Evolutionary conservation across 1,140 invertebrate genomes (phyloP).

Genomic region (Acromyrmex heyeri): DNA sequence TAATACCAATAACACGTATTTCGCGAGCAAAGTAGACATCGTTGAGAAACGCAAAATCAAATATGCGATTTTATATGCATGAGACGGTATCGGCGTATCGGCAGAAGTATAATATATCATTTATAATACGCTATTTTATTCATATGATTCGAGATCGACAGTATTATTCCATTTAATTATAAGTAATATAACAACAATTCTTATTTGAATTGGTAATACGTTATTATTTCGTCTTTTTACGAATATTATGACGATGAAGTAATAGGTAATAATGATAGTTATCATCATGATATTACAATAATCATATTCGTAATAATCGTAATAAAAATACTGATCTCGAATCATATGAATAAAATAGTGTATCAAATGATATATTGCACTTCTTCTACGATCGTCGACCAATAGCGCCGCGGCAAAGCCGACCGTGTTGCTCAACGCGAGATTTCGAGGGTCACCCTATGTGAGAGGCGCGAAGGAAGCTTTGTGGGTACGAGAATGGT

Average conservation of each 20-base stretch:
- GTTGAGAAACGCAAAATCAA: background rate
- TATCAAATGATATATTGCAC: conserved; percentile 4
- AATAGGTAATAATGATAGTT: background rate
- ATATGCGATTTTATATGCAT: conserved; percentile 11
- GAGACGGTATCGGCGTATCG: background rate
- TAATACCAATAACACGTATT: background rate
- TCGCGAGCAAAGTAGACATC: background rate
- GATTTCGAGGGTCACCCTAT: conserved; percentile 73
- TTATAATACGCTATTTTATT: too few relatives aligned
- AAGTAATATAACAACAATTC: background rate
- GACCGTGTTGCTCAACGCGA: conserved; percentile 34
- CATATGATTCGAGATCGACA: too few relatives aligned
- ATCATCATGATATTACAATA: conserved; percentile 12
- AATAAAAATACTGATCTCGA: background rate
- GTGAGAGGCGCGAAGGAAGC: conserved; percentile 59
- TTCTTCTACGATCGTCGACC: background rate
- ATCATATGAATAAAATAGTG: background rate
- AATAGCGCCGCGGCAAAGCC: background rate
- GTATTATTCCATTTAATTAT: background rate
- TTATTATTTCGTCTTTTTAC: background rate
- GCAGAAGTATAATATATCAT: too few relatives aligned
- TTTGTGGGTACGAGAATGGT: conserved; percentile 76
- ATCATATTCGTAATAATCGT: background rate
- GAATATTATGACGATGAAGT: background rate
- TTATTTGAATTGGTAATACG: background rate